Conservation (phyloP, 2,888 invertebrate genomes). For the Callyntrura guangdongensis region DNA sequence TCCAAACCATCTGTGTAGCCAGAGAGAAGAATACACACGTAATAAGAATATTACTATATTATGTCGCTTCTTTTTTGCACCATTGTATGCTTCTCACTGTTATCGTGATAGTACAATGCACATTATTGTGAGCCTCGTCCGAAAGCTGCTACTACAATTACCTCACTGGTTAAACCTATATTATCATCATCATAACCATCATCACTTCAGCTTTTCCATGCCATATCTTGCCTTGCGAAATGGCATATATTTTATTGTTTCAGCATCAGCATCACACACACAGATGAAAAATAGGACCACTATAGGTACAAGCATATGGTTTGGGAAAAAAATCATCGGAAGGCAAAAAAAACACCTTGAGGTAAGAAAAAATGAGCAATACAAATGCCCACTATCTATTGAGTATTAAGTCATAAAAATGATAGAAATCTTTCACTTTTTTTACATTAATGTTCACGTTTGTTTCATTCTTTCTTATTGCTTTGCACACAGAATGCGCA, state of each 20-base stretch:
- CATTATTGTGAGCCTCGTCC: constrained; percentile 54
- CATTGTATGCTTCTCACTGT: constrained; percentile 18
- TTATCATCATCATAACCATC: constrained; percentile 67
- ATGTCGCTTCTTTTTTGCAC: constrained; percentile 40
- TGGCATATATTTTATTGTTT: neutral
- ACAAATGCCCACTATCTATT: constrained; percentile 37
- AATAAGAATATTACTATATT: neutral
- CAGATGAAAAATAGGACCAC: constrained; percentile 36
- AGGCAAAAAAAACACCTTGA: constrained; percentile 58
- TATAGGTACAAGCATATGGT: neutral
- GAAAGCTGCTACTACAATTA: constrained; percentile 70
- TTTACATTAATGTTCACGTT: neutral
- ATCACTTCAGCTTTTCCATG: constrained; percentile 35
- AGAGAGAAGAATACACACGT: neutral
- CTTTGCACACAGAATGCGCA: neutral
- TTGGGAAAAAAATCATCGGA: constrained; percentile 44
- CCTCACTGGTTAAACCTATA: constrained; percentile 67
- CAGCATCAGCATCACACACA: constrained; percentile 11
- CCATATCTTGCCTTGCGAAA: constrained; percentile 21
- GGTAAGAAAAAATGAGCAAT: constrained; percentile 65
- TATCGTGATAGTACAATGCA: constrained; percentile 51
- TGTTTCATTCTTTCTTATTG: too few species aligned
- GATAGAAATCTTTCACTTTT: constrained; percentile 81
- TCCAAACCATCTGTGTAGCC: constrained; percentile 38
- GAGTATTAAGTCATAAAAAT: constrained; percentile 83